Base-by-base conservation (phyloP, 2,888 invertebrate genomes). In the Phanerotoma sp. region DNA sequence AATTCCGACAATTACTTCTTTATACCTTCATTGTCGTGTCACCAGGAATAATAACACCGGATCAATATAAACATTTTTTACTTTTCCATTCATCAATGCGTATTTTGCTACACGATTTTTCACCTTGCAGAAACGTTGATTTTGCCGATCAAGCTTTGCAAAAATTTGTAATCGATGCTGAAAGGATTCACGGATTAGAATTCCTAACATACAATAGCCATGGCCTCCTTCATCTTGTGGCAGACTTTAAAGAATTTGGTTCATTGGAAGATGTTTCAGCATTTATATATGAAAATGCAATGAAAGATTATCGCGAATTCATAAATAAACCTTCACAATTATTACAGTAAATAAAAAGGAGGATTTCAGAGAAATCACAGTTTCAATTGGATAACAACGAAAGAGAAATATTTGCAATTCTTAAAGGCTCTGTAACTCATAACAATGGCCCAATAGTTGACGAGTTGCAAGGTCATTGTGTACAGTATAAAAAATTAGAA, bases 1-100 rank as follows among this genome's bases (percentile, higher is more conserved):
- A 52, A 21, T 38, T 28, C 35, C 44, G 52, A 9, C 45, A 52
- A 13, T 18, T 52, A 4, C n/a, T 45, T 18, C 18, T 46, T n/a
- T 46, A 52, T 30, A 52, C 52, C 4, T 9, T 10, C 11, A 5
- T 13, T 22, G 38, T 45, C n/a, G 38, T 38, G n/a, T 52, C 28
- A 11, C 18, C 7, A 13, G 45, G 38, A 11, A 46, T 52, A 3
- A 5, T 52, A 15, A 28, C n/a, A 18, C 5, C 3, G 9, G 30
- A 40, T 20, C n/a, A 6, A 5, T 49, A 49, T 30, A 20, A 28
- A 6, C 30, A 49, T 38, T 40, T 49, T 16, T 5, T 41, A 9
- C 5, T 49, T 3, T 25, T 49, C 11, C 40, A 41, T 49, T 25
- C 49, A 25, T 6, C 49, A 3, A n/a, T 28, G 28, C 38, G 40